These are phyloP conservation scores for Rhopalosiphum maidis DNA, from an alignment of 1,140 invertebrate genomes.

Conservation along the genomic window DNA sequence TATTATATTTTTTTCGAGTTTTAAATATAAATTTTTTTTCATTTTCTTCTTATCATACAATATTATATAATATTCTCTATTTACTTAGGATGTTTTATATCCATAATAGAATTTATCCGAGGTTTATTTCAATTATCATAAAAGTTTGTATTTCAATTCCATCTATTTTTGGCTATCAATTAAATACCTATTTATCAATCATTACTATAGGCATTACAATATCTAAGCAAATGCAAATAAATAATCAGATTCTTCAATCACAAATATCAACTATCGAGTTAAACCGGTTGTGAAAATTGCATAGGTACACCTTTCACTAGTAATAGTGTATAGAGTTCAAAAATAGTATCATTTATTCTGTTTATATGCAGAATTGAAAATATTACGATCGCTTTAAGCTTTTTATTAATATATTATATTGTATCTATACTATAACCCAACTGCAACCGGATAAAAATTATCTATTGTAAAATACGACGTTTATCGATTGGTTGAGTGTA, in stretches of 20 bases:
- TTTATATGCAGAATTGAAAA: too few relatives aligned
- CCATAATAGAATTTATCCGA: background rate
- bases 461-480: background rate
- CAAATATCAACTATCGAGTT: background rate
- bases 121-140: background rate
- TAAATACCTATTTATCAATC: background rate
- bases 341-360: background rate
- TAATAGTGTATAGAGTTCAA: background rate
- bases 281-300: constrained; percentile 52
- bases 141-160: background rate
- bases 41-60: too few relatives aligned
- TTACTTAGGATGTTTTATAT: background rate
- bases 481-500: background rate
- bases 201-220: background rate
- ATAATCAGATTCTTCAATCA: constrained; percentile 5
- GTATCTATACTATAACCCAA: background rate
- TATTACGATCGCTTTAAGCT: background rate
- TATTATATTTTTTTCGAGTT: background rate
- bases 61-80: too few relatives aligned
- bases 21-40: background rate
- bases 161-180: background rate
- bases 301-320: constrained; percentile 27
- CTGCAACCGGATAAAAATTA: background rate
- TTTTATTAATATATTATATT: background rate
- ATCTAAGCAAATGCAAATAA: constrained; percentile 17